These are phyloP conservation scores for Lateolabrax maculatus DNA, from an alignment of 2,797 vertebrate genomes.

Conservation along the genomic window DNA sequence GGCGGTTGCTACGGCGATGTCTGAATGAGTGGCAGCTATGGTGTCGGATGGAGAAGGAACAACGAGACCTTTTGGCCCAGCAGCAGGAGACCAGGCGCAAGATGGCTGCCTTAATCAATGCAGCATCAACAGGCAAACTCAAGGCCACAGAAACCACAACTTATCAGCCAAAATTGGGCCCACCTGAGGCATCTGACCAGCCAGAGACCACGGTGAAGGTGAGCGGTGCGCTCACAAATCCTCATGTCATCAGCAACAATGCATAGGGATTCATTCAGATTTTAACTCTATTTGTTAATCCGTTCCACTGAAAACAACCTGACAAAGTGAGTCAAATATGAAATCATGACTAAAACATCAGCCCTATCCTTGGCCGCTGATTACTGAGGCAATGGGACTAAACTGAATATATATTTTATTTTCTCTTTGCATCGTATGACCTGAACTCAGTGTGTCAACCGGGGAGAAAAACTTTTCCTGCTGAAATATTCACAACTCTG, in stretches of 20 bases:
- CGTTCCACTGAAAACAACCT: conserved; percentile 15
- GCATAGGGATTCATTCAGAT: conserved; percentile 3
- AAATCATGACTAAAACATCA: conserved; percentile 56
- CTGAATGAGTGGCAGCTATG: conserved; percentile 90
- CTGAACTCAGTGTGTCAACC: conserved; percentile 12
- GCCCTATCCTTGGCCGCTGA: not conserved
- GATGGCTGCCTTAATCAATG: conserved; percentile 89
- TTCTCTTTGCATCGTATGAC: conserved; percentile 8
- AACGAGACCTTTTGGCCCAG: conserved; percentile 81
- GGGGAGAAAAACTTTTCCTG: conserved; percentile 28
- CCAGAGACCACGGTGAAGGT: conserved; percentile 60
- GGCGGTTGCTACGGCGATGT: conserved; percentile 83
- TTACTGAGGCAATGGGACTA: conserved; percentile 10
- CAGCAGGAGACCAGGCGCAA: conserved; percentile 90
- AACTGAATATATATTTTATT: not conserved
- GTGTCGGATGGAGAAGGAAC: conserved; percentile 82
- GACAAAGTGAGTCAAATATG: not conserved
- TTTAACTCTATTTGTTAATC: conserved; percentile 1
- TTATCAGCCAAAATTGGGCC: conserved; percentile 13
- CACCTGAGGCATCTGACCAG: conserved; percentile 31
- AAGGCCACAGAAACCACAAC: conserved; percentile 14
- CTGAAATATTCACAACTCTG: conserved; percentile 61
- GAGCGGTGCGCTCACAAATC: conserved; percentile 34
- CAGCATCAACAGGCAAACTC: conserved; percentile 81
- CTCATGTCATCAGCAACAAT: conserved; percentile 10